These are phyloP conservation scores for Sardina pilchardus DNA, from an alignment of 2,113 vertebrate species.

Conservation along the genomic window DNA sequence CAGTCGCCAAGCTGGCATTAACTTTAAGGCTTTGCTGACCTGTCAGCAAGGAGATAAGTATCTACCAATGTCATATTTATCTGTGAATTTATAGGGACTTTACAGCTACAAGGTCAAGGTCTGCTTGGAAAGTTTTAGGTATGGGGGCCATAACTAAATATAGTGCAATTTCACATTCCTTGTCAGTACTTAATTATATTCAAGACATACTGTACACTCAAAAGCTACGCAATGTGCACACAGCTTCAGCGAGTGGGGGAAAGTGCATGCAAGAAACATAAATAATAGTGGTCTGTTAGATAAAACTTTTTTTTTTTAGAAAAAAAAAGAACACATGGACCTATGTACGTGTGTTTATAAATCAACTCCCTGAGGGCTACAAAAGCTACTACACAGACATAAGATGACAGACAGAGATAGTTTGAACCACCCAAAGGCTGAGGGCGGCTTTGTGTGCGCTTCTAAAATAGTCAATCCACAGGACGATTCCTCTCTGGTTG, in stretches of 20 bases:
- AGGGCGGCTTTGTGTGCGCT: background rate
- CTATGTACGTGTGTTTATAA: slow-evolving; percentile 36
- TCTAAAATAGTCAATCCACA: slow-evolving; percentile 13
- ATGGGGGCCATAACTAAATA: slow-evolving; percentile 55
- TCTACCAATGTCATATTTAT: slow-evolving; percentile 28
- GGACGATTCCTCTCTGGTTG: slow-evolving; percentile 9
- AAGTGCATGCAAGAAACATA: slow-evolving; percentile 54
- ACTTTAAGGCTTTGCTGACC: background rate
- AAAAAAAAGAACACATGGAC: slow-evolving; percentile 33
- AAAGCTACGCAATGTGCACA: slow-evolving; percentile 56
- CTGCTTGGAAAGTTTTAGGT: slow-evolving; percentile 53
- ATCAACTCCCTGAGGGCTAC: slow-evolving; percentile 70
- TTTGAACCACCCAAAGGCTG: background rate
- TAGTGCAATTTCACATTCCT: slow-evolving; percentile 72
- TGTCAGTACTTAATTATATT: slow-evolving; percentile 53
- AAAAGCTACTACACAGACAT: slow-evolving; percentile 28
- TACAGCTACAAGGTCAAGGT: background rate
- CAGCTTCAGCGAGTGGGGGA: slow-evolving; percentile 50
- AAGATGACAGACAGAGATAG: background rate
- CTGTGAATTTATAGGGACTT: slow-evolving; percentile 21
- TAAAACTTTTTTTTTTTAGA: slow-evolving; percentile 38
- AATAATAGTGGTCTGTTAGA: slow-evolving; percentile 27
- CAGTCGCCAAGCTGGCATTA: background rate
- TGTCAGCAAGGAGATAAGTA: slow-evolving; percentile 4
- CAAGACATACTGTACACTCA: slow-evolving; percentile 43